Conservation (phyloP, 2,797 vertebrate genomes). For the Aldrovandia affinis region DNA sequence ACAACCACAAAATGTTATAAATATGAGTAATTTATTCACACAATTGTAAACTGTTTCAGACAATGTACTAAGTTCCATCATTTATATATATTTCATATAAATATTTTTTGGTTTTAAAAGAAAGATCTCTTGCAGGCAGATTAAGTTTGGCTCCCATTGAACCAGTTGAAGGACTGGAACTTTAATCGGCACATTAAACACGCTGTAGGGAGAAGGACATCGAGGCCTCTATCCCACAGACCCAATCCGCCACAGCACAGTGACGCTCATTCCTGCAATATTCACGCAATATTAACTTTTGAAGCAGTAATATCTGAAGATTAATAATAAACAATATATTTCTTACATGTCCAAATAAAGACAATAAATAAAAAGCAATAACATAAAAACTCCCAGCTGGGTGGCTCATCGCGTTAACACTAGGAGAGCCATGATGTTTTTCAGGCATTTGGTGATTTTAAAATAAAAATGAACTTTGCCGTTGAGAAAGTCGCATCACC, state of each 20-base stretch:
- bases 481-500: too few species aligned
- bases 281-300: conserved; percentile 37
- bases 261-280: conserved; percentile 21
- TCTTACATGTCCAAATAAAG: neutral
- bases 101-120: neutral
- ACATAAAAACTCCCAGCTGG: neutral
- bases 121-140: neutral
- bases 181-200: conserved; percentile 40
- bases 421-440: too few species aligned
- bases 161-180: conserved; percentile 26
- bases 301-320: neutral
- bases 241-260: neutral
- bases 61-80: too few species aligned
- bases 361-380: neutral
- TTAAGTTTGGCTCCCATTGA: neutral
- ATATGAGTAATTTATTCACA: neutral
- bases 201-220: conserved; percentile 23
- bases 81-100: neutral
- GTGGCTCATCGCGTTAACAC: too few species aligned
- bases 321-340: conserved; percentile 23
- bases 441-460: too few species aligned
- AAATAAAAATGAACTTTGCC: too few species aligned
- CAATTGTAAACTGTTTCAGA: neutral
- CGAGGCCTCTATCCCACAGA: neutral
- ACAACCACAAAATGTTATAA: neutral